Evolutionary conservation across 2,797 vertebrate genomes (phyloP), one percentile per base, ranked within the genome.

Genomic region (Rhinoraja longicauda): DNA sequence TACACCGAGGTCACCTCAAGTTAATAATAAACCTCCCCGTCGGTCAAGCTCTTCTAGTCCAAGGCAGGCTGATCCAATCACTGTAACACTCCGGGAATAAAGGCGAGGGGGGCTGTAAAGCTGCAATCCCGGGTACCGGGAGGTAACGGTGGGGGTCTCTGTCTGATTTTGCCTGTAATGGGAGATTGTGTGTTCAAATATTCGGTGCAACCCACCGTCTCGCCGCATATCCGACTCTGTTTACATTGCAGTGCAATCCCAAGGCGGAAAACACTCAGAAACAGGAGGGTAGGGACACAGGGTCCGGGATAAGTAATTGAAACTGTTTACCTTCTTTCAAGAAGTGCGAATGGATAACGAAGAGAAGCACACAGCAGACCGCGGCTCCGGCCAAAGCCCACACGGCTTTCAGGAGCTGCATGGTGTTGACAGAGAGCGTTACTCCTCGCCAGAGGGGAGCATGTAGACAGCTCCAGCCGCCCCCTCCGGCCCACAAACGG

Each of bases 361-460:
- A 97, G 86, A 99, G 95, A 93, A 99, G 97, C 95, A 98, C 97
- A 97, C 98, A 99, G 98, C 98, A 98, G 96, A 99, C 96, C 94
- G 98, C 98, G 95, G 98, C 98, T 97, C 98, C 98, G 93, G 98
- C 97, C 96, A 99, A 96, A 96, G 98, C 98, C 98, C 98, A 99
- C 97, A 98, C 97, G 95, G 98, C 97, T 97, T 98, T 97, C 96
- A 98, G 97, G 95, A 98, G 97, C 98, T 98, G 98, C 99, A 99
- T 99, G 97, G 97, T 97, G 97, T 53, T 12, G 45, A 53, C 53
- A 84, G 26, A 13, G 13, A 32, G 81, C 81, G 84, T 64, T 67
- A 88, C 17, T 36, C n/a, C 36, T 17, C 59, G 7, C 62, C 5
- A 67, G 15, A 36, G 21, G 62, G 84, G 32, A 72, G 24, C 36